Evolutionary conservation across 2,797 vertebrate species (phyloP), one percentile per base, ranked within the genome.

Genomic region (Peromyscus attwateri): DNA sequence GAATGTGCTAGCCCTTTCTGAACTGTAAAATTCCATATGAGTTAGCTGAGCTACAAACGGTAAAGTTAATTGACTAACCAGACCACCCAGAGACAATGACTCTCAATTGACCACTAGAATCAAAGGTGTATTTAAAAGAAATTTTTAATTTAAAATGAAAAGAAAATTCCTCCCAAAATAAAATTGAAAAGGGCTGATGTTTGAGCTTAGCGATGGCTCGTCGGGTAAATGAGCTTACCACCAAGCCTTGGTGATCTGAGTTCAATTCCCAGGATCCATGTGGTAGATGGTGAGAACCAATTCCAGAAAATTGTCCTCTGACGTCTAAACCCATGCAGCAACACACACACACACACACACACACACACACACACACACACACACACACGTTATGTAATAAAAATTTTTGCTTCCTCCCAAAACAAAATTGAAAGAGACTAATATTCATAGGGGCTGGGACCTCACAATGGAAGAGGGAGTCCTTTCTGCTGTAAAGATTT

Each of bases 381-480:
- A 76, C 71, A 75, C 37, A 75, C 23, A 73, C 19, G 5, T 6
- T 25, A 75, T 40, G 4, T 40, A 80, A 79, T 31, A 79, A 55
- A 79, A 80, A 37, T 34, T n/a, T n/a, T 23, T 80, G 34, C 57
- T 81, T 57, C 79, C 79, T 81, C 52, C 34, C 52, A 25, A 81
- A 81, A 81, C 52, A 77, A 49, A 49, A 77, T 49, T 77, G 21
- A 37, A 25, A 57, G 29, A 81, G 71, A 23, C 11, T 55, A 80
- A n/a, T 23, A 23, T 55, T n/a, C 49, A 12, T 6, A 4, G 29
- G 5, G 46, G 37, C 29, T 25, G 37, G 29, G n/a, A 29, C 27
- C 52, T 52, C 60, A 76, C 55, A 13, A 8, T n/a, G 3, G 0
- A 0, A 2, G 1, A 4, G 13, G 6, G 12, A 37, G 52, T 16